Evolutionary conservation across 2,888 invertebrate genomes (phyloP), one percentile per base, ranked within the genome.

Genomic region (Hydrotaea diabolus): DNA sequence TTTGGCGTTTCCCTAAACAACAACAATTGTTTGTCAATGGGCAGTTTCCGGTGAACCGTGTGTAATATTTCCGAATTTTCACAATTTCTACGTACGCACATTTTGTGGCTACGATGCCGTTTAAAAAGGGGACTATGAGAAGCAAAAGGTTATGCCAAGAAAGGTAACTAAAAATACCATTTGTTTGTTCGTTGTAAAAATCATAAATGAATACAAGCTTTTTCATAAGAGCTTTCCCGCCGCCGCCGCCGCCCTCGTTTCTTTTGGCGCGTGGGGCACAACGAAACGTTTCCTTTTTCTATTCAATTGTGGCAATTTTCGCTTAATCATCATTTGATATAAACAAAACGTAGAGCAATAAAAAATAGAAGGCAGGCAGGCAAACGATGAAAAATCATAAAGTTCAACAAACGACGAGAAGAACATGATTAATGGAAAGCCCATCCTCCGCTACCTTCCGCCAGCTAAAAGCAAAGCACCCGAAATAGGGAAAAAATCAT

Each of bases 61-160:
- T n/a, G 36, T 64, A 36, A 64, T 64, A 64, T 36, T 64, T 64
- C 64, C 64, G 64, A 23, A 26, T 59, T n/a, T n/a, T n/a, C n/a
- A n/a, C n/a, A n/a, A n/a, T n/a, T n/a, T n/a, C n/a, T n/a, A n/a
- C n/a, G n/a, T n/a, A n/a, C n/a, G n/a, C n/a, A n/a, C n/a, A n/a
- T n/a, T n/a, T n/a, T n/a, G n/a, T n/a, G n/a, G n/a, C n/a, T n/a
- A n/a, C n/a, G n/a, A n/a, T n/a, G n/a, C n/a, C n/a, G n/a, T n/a
- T n/a, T n/a, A n/a, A n/a, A n/a, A n/a, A n/a, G n/a, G n/a, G n/a
- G n/a, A n/a, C n/a, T n/a, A n/a, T n/a, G n/a, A n/a, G n/a, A n/a
- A n/a, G n/a, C n/a, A n/a, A n/a, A n/a, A n/a, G n/a, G n/a, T n/a
- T n/a, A n/a, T n/a, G n/a, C n/a, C n/a, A n/a, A n/a, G n/a, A n/a